These are phyloP conservation scores for Malachius bipustulatus DNA, from an alignment of 2,888 invertebrate species.

Conservation along the genomic window DNA sequence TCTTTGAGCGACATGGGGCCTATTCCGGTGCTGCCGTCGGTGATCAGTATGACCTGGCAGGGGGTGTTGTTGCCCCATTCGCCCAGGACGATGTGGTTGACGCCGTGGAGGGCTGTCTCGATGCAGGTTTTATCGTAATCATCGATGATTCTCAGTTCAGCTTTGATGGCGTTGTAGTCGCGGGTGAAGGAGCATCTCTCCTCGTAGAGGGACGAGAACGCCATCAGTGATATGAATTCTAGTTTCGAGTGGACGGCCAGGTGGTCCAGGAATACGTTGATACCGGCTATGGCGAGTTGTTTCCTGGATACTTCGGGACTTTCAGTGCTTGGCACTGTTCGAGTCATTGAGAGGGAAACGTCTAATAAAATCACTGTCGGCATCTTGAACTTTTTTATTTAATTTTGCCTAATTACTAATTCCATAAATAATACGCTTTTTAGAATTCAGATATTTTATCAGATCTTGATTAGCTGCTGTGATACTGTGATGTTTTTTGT, in stretches of 20 bases:
- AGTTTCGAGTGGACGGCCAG: constrained; percentile 51
- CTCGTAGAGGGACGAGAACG: constrained; percentile 37
- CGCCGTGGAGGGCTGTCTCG: constrained; percentile 65
- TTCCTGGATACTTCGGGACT: constrained; percentile 45
- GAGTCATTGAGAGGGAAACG: constrained; percentile 60
- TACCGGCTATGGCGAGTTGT: constrained; percentile 53
- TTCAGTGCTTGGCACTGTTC: constrained; percentile 43
- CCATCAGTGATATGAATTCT: constrained; percentile 55
- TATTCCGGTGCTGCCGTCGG: constrained; percentile 62
- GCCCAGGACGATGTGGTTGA: constrained; percentile 64
- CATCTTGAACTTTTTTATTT: constrained; percentile 42
- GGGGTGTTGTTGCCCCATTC: constrained; percentile 86
- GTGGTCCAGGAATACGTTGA: constrained; percentile 53
- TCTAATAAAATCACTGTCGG: constrained; percentile 62
- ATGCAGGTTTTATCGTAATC: constrained; percentile 81
- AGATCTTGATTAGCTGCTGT: too few relatives aligned
- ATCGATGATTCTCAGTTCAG: constrained; percentile 62
- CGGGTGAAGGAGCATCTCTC: constrained; percentile 78
- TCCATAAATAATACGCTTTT: too few relatives aligned
- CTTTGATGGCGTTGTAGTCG: constrained; percentile 70
- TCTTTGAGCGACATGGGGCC: constrained; percentile 52
- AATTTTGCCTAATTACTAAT: constrained; percentile 6
- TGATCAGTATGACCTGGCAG: constrained; percentile 67
- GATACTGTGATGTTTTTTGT: too few relatives aligned
- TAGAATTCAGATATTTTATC: too few relatives aligned